phyloP scores from a whole-genome alignment of 2,888 invertebrate genomes.

The Xylota sylvarum region DNA sequence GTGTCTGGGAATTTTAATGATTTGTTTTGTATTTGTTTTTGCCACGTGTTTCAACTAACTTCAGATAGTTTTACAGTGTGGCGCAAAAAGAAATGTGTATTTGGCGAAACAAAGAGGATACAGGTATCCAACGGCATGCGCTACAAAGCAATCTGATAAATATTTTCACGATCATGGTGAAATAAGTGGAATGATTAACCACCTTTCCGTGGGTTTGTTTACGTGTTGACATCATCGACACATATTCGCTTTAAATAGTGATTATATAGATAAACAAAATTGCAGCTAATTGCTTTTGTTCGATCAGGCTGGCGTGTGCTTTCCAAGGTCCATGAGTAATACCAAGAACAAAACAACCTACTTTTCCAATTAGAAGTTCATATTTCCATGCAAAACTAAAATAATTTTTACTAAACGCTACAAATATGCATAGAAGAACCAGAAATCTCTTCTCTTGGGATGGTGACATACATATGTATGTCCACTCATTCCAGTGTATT shows the following conservation, averaged over 20 bases:
- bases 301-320: too few relatives aligned
- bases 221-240: slow-evolving; percentile 27
- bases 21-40: slow-evolving; percentile 51
- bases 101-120: background rate
- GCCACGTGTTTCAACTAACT: slow-evolving; percentile 30
- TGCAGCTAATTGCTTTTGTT: too few relatives aligned
- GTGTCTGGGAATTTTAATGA: slow-evolving; percentile 65
- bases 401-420: too few relatives aligned
- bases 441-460: too few relatives aligned
- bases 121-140: background rate
- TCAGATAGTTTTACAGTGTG: slow-evolving; percentile 1
- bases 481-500: too few relatives aligned
- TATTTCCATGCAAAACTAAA: too few relatives aligned
- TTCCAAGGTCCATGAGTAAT: too few relatives aligned
- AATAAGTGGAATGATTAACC: slow-evolving; percentile 33
- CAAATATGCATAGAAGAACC: too few relatives aligned
- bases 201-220: background rate
- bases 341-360: too few relatives aligned
- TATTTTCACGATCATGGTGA: slow-evolving; percentile 20
- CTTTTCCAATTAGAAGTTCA: too few relatives aligned
- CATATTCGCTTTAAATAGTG: background rate
- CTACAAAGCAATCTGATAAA: slow-evolving; percentile 11
- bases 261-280: too few relatives aligned
- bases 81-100: background rate
- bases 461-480: too few relatives aligned